A percentile compares a stretch with the other conserved stretches of the same genome.
phyloP scores from a whole-genome alignment of 2,113 vertebrate genomes.

The Trematocara zebra region DNA sequence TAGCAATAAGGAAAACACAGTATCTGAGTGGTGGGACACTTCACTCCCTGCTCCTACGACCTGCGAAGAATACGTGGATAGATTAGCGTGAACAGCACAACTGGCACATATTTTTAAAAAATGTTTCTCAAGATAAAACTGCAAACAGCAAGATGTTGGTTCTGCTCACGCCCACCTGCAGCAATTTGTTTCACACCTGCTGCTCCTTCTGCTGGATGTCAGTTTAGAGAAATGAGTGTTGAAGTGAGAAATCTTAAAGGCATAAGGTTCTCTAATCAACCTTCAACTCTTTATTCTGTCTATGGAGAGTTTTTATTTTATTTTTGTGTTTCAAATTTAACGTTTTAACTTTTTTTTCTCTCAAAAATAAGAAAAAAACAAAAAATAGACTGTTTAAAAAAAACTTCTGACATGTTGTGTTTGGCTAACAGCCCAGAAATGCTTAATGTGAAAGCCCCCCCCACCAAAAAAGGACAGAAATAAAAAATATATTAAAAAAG shows the following conservation, averaged over 20 bases:
- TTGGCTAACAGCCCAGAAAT: not conserved
- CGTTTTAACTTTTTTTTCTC: not conserved
- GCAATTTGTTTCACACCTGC: not conserved
- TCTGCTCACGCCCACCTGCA: not conserved
- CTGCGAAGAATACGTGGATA: not conserved
- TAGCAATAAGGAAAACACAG: not conserved
- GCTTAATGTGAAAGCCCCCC: not conserved
- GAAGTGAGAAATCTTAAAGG: not conserved
- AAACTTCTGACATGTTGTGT: not conserved
- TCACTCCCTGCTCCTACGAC: not conserved
- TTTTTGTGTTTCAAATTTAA: not conserved
- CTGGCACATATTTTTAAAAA: not conserved
- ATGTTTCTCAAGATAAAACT: not conserved
- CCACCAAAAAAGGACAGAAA: not conserved
- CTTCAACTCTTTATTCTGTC: not conserved
- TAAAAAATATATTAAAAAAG: not conserved
- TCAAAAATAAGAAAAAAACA: not conserved
- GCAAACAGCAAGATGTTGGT: not conserved
- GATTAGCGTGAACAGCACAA: not conserved
- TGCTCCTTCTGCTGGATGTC: not conserved
- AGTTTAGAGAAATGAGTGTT: not conserved
- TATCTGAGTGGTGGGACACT: not conserved
- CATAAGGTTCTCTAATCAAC: not conserved
- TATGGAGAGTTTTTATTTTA: not conserved
- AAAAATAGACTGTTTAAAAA: not conserved